Conservation (phyloP, 2,113 vertebrate genomes). For the Nyctereutes procyonoides region DNA sequence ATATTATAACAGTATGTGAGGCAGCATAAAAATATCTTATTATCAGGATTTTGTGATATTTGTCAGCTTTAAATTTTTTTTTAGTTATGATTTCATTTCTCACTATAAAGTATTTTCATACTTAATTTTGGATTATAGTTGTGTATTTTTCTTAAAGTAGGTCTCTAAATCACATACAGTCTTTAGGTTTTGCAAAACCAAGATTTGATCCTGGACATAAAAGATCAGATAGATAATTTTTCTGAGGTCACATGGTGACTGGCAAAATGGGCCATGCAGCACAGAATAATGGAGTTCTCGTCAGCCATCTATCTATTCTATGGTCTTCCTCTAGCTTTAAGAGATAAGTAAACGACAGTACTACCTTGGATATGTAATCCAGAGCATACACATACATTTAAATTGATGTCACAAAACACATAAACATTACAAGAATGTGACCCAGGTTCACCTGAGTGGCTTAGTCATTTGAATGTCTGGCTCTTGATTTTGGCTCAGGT, state of each 20-base stretch:
- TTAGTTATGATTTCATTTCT: background rate
- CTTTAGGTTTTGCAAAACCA: background rate
- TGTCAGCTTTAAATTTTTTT: background rate
- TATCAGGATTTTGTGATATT: background rate
- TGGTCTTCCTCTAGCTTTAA: background rate
- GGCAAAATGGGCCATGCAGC: background rate
- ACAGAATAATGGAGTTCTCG: background rate
- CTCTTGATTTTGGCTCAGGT: background rate
- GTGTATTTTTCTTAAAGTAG: background rate
- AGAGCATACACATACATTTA: background rate
- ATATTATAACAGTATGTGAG: background rate
- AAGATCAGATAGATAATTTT: background rate
- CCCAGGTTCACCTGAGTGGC: background rate
- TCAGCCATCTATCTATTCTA: background rate
- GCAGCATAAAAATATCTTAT: background rate
- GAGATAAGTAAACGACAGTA: background rate
- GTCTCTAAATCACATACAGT: background rate
- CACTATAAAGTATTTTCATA: background rate
- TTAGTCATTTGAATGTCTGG: background rate
- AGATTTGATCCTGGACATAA: background rate
- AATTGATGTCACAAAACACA: background rate
- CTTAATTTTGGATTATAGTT: constrained; percentile 2
- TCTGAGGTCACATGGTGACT: background rate
- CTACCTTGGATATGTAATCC: background rate
- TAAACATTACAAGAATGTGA: background rate